These are phyloP conservation scores for Plecturocebus donacophilus DNA, from an alignment of 2,113 vertebrate genomes.

Conservation along the genomic window DNA sequence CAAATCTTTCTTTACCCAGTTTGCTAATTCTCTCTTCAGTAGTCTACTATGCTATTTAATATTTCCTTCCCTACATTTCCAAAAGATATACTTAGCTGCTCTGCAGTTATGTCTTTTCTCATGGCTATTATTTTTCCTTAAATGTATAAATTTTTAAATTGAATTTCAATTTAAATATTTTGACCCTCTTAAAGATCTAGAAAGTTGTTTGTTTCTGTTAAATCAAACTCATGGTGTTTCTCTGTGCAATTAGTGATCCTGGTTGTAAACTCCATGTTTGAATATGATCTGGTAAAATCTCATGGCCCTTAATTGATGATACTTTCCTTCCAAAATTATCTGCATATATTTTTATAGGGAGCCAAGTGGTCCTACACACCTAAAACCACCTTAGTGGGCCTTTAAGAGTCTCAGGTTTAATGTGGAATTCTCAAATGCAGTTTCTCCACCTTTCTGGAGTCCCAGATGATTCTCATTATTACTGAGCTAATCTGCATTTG, in stretches of 20 bases:
- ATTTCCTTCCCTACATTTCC: neutral
- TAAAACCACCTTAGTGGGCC: neutral
- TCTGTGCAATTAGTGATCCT: neutral
- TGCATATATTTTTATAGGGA: neutral
- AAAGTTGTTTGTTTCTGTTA: neutral
- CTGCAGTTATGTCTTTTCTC: neutral
- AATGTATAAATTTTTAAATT: neutral
- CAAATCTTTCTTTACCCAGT: neutral
- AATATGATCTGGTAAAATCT: neutral
- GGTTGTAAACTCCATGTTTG: neutral
- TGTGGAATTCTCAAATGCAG: neutral
- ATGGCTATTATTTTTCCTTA: neutral
- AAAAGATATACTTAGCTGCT: neutral
- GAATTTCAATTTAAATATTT: neutral
- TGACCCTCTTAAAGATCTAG: neutral
- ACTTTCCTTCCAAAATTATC: neutral
- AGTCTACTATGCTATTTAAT: neutral
- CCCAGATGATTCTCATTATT: neutral
- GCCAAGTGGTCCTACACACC: neutral
- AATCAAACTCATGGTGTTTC: neutral
- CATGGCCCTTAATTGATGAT: neutral
- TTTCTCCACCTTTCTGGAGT: neutral
- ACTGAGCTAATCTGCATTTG: neutral
- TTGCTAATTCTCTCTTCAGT: neutral
- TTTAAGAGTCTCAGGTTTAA: neutral